Evolutionary conservation across 2,797 vertebrate genomes (phyloP).

Genomic region (Scarus forsteni): DNA sequence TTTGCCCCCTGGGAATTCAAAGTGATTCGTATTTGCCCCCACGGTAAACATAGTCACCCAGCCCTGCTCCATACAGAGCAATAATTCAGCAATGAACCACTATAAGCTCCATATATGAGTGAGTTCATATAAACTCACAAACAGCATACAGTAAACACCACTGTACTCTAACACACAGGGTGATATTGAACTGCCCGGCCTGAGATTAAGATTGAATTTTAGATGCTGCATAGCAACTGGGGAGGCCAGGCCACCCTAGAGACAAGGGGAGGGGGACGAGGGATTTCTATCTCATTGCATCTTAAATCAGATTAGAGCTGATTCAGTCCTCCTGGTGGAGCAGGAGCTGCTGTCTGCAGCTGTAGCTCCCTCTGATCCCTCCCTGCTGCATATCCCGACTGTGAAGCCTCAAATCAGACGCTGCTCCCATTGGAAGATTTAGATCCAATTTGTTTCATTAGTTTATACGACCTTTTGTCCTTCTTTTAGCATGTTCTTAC

Average conservation of each 20-base stretch:
- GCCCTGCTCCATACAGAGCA: no score
- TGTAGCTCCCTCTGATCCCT: slow-evolving; percentile 11
- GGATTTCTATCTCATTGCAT: slow-evolving; percentile 48
- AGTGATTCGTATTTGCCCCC: no score
- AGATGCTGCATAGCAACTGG: slow-evolving; percentile 54
- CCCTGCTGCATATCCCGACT: slow-evolving; percentile 6
- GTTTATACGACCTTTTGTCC: not conserved
- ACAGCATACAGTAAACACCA: not conserved
- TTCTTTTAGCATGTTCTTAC: not conserved
- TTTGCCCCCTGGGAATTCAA: no score
- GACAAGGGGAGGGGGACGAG: slow-evolving; percentile 2
- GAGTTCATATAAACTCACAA: no score
- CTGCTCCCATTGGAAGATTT: not conserved
- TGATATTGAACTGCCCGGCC: slow-evolving; percentile 25
- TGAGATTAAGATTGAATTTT: slow-evolving; percentile 57
- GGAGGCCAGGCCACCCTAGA: slow-evolving; percentile 48
- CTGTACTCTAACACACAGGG: slow-evolving; percentile 1
- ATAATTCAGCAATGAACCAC: no score
- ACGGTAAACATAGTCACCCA: no score
- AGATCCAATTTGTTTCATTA: not conserved
- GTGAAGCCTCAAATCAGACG: slow-evolving; percentile 12
- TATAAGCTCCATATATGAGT: no score
- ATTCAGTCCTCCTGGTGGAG: slow-evolving; percentile 44
- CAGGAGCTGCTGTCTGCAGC: slow-evolving; percentile 32
- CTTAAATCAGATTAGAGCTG: slow-evolving; percentile 61